Base-by-base conservation (phyloP, 1,140 invertebrate genomes). In the Steinernema khuongi region DNA sequence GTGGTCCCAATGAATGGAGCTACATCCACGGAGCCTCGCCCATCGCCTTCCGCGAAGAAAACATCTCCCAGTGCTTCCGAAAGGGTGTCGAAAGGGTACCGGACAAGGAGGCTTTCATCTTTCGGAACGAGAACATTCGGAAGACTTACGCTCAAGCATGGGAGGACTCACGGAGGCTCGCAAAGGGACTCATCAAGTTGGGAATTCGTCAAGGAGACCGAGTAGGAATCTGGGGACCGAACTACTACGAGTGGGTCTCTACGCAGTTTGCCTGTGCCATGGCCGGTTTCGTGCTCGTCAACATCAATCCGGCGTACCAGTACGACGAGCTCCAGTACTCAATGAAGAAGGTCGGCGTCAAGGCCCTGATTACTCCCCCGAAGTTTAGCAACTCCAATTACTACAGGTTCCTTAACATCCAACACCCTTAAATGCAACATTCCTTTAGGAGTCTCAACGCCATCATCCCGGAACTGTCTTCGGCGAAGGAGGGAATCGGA, bases 181-280 rank as follows among this genome's bases (percentile, higher is more conserved):
- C 93, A 1, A 91, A 91, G 18, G 92, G 92, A 0, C 87, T 97
- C 0, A 83, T 90, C 43, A 89, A 89, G 29, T 81, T 94, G 14
- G 94, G 94, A 0, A 83, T 97, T 14, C 82, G 90, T 74, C 89
- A 87, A 68, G 93, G 93, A 0, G 94, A 98, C 81, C 85, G 91
- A 4, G 79, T 99, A 1, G 94, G 91, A 0, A 88, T 97, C 17
- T 96, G 92, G 92, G 90, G 91, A 0, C 93, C 94, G 0, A 98
- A 97, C 86, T 88, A 88, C 29, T 82, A 90, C 2, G 90, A 92
- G 81, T 98, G 94, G 94, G 87, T 92, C 1, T 80, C 95, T 0
- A 88, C 90, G 0, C 89, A 91, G 79, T 87, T 93, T 76, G 94
- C 91, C 0, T 90, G 91, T 1, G 90, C 91, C 0, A 90, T 93